Evolutionary conservation across 1,140 invertebrate genomes (phyloP), one percentile per base, ranked within the genome.

Genomic region (Tetramorium simillimum): DNA sequence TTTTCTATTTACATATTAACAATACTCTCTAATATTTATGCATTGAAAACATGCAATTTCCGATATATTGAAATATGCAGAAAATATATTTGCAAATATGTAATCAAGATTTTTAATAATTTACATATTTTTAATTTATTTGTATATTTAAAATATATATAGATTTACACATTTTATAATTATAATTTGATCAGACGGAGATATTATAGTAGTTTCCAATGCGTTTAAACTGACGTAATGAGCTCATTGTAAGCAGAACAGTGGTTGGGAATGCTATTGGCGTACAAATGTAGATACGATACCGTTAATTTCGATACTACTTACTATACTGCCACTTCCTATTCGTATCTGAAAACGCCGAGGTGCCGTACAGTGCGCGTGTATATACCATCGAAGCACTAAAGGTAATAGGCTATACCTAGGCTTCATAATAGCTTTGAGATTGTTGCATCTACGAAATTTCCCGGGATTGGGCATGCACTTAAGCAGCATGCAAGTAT

Each of bases 391-490:
- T 56, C 70, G 18, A 86, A 65, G 88, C 49, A 63, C 33, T 49
- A 56, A n/a, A 56, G 76, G 40, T 90, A 90, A 89, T 89, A 89
- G 89, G 60, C 77, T 73, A 72, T 84, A 53, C 51, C 51, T 53
- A 73, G 63, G 78, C 60, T 86, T 60, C 37, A 49, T 89, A 89
- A 90, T 90, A 84, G 88, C 89, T 86, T 58, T 46, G 49, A 82
- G 77, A 84, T 90, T 90, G 89, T 89, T 90, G 85, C 70, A 49
- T 89, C 85, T 86, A 65, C 51, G 88, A 90, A 89, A 90, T 90
- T 90, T 90, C 88, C 46, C 49, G 51, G 60, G 60, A 69, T 40
- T 56, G 69, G 60, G 46, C 56, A 78, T 88, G 82, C 88, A 86
- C 87, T 89, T 86, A 88, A 86, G 53, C 60, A 76, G 69, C 46